Base-by-base conservation (phyloP, 2,113 vertebrate genomes). In the Callipepla californica region DNA sequence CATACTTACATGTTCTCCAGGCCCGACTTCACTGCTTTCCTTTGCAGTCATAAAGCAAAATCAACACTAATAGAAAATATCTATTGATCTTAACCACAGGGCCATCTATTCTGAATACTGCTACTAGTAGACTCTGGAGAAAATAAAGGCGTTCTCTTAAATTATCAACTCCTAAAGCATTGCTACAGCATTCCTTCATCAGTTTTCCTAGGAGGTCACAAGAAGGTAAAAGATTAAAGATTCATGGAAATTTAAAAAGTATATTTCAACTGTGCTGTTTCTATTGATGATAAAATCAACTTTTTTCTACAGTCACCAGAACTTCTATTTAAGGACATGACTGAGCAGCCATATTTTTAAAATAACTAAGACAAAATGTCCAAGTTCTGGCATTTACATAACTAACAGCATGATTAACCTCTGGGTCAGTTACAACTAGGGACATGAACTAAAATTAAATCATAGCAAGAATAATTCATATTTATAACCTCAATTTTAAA, bases 11-110 rank as follows among this genome's bases (percentile, higher is more conserved):
- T 57, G 61, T 45, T 76, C 77, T 81, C 90, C 55, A 51, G 0
- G 26, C 77, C 80, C 79, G 85, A 50, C 51, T 88, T 94, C 91
- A 92, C 84, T 85, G 89, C 92, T 96, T 93, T 93, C 84, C 76
- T 87, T 94, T 91, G 58, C 87, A 92, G 76, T 85, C 83, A 73
- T 58, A 85, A 70, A 80, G 75, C 92, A 93, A 92, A 93, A 94
- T 90, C 84, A 88, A 63, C 91, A 26, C 86, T 70, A 72, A 47
- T 81, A 84, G 72, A 70, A 93, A 93, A 75, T 81, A 66, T 74
- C 69, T 84, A 80, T 86, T 86, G 93, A 96, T 94, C 62, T 58
- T 89, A 55, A 61, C 21, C 67, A n/a, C 47, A 13, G 36, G 34
- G 66, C 45, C 36, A 91, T 93, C 48, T 13, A 2, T 81, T 87